A percentile compares a stretch with the other conserved stretches of the same genome.
phyloP scores from a whole-genome alignment of 2,888 invertebrate genomes.

The Synanthedon andrenaeformis region DNA sequence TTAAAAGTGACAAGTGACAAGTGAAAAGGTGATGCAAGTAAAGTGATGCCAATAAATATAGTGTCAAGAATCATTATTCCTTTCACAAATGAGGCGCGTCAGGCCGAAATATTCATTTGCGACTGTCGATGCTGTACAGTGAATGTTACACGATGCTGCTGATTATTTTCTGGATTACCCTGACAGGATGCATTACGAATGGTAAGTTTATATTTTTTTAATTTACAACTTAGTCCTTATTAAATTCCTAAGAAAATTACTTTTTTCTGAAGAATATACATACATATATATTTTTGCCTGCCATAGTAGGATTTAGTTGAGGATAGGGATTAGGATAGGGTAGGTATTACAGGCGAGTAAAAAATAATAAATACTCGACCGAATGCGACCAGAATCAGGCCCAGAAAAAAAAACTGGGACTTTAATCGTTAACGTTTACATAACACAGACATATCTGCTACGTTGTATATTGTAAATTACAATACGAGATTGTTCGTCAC shows the following conservation, averaged over 20 bases:
- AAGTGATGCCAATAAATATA: background rate
- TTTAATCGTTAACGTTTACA: no score
- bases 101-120: constrained; percentile 21
- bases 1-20: background rate
- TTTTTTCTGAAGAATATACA: no score
- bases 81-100: constrained; percentile 55
- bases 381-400: background rate
- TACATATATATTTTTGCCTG: no score
- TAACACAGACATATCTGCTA: no score
- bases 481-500: no score
- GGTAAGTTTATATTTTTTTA: constrained; percentile 22
- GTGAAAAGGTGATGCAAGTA: background rate
- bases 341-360: no score
- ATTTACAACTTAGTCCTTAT: background rate
- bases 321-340: no score
- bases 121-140: constrained; percentile 25
- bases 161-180: constrained; percentile 22
- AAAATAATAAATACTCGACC: background rate
- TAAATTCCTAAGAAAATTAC: background rate
- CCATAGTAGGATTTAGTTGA: no score
- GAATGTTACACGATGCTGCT: constrained; percentile 13
- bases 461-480: no score
- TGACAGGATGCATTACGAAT: constrained; percentile 33
- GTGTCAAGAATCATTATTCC: background rate
- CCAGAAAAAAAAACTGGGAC: no score